Percentiles rank a stretch among this genome's conserved stretches.
Conservation (phyloP, 2,888 invertebrate genomes). For the Thyatira batis region DNA sequence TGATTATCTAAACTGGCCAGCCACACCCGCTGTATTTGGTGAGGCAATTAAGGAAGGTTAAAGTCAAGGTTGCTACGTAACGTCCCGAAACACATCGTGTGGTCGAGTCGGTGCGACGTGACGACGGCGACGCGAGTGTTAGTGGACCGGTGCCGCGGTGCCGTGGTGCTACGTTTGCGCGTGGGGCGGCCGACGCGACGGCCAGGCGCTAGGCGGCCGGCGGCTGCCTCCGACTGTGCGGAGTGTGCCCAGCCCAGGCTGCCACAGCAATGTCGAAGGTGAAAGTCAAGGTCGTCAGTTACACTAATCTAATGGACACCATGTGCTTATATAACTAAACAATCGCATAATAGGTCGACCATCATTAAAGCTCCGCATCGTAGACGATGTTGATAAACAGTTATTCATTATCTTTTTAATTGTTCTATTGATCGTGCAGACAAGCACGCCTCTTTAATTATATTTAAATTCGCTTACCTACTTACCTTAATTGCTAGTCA, state of each 20-base stretch:
- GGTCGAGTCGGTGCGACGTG: conserved; percentile 11
- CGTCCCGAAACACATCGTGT: conserved; percentile 44
- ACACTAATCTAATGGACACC: conserved; percentile 40
- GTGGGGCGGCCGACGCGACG: conserved; percentile 12
- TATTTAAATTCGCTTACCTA: background rate
- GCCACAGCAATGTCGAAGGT: conserved; percentile 47
- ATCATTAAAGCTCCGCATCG: background rate
- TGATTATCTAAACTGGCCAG: background rate
- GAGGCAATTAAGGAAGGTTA: conserved; percentile 29
- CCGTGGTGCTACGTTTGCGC: no score
- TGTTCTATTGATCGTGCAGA: conserved; percentile 6
- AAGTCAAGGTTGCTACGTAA: conserved; percentile 50
- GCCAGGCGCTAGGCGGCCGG: conserved; percentile 19
- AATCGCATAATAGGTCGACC: conserved; percentile 5
- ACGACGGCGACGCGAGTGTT: no score
- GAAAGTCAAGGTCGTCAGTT: conserved; percentile 63
- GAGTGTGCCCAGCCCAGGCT: background rate
- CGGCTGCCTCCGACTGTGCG: background rate
- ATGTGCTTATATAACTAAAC: conserved; percentile 42
- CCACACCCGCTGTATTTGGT: background rate
- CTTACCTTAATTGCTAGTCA: background rate
- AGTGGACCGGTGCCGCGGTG: conserved; percentile 10
- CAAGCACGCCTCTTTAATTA: background rate
- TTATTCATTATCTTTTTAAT: background rate
- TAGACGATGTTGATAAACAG: background rate